Evolutionary conservation across 2,888 invertebrate species (phyloP).

Genomic region (Herminia tarsipennalis): DNA sequence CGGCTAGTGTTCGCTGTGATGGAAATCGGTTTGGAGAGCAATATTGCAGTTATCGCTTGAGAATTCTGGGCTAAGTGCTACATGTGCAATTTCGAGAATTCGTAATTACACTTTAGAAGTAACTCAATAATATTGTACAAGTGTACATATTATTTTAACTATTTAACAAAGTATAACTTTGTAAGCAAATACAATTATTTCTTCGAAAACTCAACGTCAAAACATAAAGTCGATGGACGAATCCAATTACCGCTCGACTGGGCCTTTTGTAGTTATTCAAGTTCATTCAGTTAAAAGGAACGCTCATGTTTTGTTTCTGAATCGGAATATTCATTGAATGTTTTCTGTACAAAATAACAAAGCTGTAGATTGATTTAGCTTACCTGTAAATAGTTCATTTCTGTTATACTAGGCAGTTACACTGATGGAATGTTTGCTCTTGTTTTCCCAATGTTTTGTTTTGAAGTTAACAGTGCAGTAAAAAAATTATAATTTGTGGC

Average conservation of each 20-base stretch:
- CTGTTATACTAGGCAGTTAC: neutral
- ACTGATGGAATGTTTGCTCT: no score
- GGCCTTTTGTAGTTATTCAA: conserved; percentile 37
- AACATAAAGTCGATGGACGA: conserved; percentile 23
- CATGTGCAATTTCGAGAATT: no score
- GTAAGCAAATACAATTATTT: conserved; percentile 13
- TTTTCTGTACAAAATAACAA: conserved; percentile 28
- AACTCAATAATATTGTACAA: neutral
- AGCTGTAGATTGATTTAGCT: conserved; percentile 15
- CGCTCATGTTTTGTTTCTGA: conserved; percentile 35
- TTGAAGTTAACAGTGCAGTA: no score
- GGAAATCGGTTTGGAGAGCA: no score
- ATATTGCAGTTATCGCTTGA: no score
- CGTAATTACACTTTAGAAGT: no score
- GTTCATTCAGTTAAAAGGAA: conserved; percentile 42
- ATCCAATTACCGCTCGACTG: conserved; percentile 37
- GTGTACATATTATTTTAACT: no score
- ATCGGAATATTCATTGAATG: conserved; percentile 25
- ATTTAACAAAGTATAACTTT: neutral
- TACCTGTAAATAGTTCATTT: conserved; percentile 19
- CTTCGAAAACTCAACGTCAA: conserved; percentile 16
- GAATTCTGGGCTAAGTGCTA: no score
- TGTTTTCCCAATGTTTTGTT: no score
- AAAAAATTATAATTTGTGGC: no score
- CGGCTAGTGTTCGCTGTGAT: no score